Evolutionary conservation across 2,888 invertebrate species (phyloP).

Genomic region (Pyrrhosoma nymphula): DNA sequence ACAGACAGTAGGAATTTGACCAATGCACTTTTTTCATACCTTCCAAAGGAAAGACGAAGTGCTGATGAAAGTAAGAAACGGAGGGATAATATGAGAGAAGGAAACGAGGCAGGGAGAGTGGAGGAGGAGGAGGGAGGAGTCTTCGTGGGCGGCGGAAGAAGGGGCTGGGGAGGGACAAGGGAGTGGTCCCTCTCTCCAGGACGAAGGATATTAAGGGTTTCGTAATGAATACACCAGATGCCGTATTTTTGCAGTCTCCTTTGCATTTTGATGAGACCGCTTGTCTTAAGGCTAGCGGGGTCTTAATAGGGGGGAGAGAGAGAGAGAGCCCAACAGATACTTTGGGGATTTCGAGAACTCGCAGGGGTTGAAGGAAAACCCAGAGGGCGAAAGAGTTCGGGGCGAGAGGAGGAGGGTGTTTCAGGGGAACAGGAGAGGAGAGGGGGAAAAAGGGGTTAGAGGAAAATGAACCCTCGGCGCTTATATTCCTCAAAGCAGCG

Average conservation of each 20-base stretch:
- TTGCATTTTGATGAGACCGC: constrained; percentile 66
- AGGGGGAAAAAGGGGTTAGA: constrained; percentile 39
- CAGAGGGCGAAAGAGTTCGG: background rate
- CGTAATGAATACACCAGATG: constrained; percentile 67
- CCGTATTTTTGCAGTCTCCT: constrained; percentile 67
- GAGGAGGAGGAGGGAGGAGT: background rate
- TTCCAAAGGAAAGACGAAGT: background rate
- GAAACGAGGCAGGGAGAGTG: background rate
- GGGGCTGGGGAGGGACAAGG: background rate
- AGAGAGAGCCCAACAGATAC: constrained; percentile 55
- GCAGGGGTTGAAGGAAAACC: constrained; percentile 52
- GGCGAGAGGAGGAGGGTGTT: background rate
- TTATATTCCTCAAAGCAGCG: constrained; percentile 63
- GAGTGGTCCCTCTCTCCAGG: constrained; percentile 11
- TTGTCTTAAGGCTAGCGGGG: constrained; percentile 65
- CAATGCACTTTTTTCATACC: too few relatives aligned
- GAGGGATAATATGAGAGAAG: too few relatives aligned
- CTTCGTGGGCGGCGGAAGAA: background rate
- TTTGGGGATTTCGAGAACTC: constrained; percentile 65
- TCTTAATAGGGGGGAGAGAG: constrained; percentile 46
- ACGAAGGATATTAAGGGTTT: constrained; percentile 64
- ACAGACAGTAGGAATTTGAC: too few relatives aligned
- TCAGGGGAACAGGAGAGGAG: background rate
- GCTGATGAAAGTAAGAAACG: background rate
- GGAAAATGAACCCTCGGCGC: constrained; percentile 61